Conservation (phyloP, 2,888 invertebrate genomes). For the Entomobrya proxima region DNA sequence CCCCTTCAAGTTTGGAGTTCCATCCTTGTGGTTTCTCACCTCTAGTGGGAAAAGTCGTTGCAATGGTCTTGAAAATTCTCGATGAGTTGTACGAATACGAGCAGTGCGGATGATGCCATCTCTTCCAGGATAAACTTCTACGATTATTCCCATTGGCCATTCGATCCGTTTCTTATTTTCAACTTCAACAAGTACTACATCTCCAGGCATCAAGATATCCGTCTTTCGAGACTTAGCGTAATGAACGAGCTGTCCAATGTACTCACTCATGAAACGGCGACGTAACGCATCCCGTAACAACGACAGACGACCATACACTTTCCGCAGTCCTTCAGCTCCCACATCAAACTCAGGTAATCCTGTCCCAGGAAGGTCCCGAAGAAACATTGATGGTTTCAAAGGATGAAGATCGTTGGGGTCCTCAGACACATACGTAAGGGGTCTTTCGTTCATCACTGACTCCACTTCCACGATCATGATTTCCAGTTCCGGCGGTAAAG, state of each 20-base stretch:
- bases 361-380: not conserved
- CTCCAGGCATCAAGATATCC: not conserved
- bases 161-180: not conserved
- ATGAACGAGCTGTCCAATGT: not conserved
- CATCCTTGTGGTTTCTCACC: not conserved
- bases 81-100: not conserved
- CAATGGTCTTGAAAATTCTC: not conserved
- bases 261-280: not conserved
- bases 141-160: not conserved
- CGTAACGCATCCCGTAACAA: not conserved
- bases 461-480: too few relatives aligned
- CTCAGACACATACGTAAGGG: too few relatives aligned
- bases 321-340: not conserved
- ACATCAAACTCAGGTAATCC: not conserved
- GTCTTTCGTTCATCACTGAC: too few relatives aligned
- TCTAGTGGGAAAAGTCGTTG: not conserved
- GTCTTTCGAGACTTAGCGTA: not conserved
- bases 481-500: too few relatives aligned
- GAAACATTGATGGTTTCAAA: not conserved
- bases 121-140: not conserved
- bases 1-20: too few relatives aligned
- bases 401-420: not conserved
- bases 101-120: not conserved
- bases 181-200: slow-evolving; percentile 7
- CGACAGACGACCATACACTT: not conserved